Evolutionary conservation across 2,888 invertebrate species (phyloP).

Genomic region (Drosophila atroscutellata): DNA sequence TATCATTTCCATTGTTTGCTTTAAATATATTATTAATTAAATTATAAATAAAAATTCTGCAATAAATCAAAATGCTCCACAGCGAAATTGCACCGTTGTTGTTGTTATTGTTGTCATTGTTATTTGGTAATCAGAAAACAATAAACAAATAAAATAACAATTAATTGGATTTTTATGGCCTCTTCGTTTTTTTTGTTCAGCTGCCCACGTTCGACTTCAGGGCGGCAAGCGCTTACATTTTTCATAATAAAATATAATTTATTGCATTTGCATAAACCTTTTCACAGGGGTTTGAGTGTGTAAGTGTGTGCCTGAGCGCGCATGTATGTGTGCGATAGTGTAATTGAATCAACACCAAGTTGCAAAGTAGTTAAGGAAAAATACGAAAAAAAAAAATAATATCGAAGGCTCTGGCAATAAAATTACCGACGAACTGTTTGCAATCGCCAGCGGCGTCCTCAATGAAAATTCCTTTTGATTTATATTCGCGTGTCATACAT

Average conservation of each 20-base stretch:
- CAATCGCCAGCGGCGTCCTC: slow-evolving; percentile 65
- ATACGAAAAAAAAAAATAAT: slow-evolving; percentile 41
- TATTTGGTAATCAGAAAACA: slow-evolving; percentile 73
- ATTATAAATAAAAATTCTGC: slow-evolving; percentile 48
- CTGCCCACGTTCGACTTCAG: not conserved
- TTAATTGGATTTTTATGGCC: slow-evolving; percentile 74
- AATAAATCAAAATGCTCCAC: slow-evolving; percentile 59
- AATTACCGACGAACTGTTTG: slow-evolving; percentile 69
- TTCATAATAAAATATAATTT: slow-evolving; percentile 80
- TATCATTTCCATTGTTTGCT: slow-evolving; percentile 21
- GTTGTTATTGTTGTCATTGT: slow-evolving; percentile 32
- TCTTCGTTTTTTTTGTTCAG: slow-evolving; percentile 11
- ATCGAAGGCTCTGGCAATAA: slow-evolving; percentile 62
- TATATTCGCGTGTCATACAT: slow-evolving; percentile 51
- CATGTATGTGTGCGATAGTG: slow-evolving; percentile 31
- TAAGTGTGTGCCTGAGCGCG: not conserved
- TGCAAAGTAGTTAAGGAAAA: slow-evolving; percentile 64
- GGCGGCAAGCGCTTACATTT: slow-evolving; percentile 53
- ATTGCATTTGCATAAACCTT: slow-evolving; percentile 80
- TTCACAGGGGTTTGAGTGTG: slow-evolving; percentile 20
- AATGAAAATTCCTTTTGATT: slow-evolving; percentile 73
- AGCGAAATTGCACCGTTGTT: slow-evolving; percentile 7
- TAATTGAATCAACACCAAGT: slow-evolving; percentile 73
- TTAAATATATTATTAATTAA: slow-evolving; percentile 68
- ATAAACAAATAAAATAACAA: slow-evolving; percentile 81